Base-by-base conservation (phyloP, 2,797 vertebrate species). In the Labroides dimidiatus region DNA sequence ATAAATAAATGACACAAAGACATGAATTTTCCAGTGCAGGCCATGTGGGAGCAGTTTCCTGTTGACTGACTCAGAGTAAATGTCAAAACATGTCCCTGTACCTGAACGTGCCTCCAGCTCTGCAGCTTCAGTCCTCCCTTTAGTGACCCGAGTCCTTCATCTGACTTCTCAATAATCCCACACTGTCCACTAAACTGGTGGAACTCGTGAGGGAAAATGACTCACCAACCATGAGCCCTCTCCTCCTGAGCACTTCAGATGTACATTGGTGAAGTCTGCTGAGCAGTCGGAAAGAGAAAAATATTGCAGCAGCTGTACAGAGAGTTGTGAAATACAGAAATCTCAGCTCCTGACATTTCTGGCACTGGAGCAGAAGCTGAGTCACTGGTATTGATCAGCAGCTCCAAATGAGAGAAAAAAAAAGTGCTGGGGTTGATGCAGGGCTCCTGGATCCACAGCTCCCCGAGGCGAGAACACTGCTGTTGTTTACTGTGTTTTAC, bases 351-450 rank as follows among this genome's bases (percentile, higher is more conserved):
- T 71, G 65, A 58, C 64, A 58, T 66, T 27, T 52, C 64, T 70
- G 72, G 65, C 65, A 63, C 48, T 48, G 17, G 30, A 70, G 54
- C 62, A 78, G 43, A 54, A 76, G 72, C 74, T 78, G 69, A 80
- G 65, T 80, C 36, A 56, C 60, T 53, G 37, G 23, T 77, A 83
- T 78, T 62, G 78, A 86, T 75, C 53, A 74, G 41, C n/a, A 61
- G 39, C 72, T 72, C 69, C 36, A 71, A 66, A 56, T 49, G 10
- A 51, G 17, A 17, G n/a, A n/a, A n/a, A 55, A 61, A 48, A 33
- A 53, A 52, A 24, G 14, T 19, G 16, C 44, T n/a, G 0, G 13
- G 43, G 48, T 23, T 1, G 44, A 66, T 37, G 36, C 57, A 49
- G 68, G 14, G 27, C 20, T 59, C 61, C 51, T 58, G 42, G 41